Conservation (phyloP, 2,113 vertebrate species). For the Microcebus tavaratra region DNA sequence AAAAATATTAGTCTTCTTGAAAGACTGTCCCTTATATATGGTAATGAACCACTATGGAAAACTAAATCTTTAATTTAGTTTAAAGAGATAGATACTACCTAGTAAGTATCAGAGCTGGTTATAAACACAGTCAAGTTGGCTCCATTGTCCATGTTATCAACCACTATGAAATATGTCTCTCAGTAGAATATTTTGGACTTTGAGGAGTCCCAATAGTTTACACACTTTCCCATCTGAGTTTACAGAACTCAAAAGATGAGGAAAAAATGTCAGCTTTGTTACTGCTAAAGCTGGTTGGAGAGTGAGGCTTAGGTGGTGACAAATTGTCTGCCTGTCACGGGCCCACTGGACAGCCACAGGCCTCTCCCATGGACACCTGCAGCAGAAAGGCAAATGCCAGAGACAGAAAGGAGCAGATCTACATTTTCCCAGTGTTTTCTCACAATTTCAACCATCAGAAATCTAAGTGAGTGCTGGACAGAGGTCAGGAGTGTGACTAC, state of each 20-base stretch:
- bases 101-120: not conserved
- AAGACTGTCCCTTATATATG: not conserved
- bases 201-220: not conserved
- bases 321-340: not conserved
- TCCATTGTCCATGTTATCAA: not conserved
- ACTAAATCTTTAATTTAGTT: not conserved
- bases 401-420: not conserved
- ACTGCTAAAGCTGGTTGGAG: conserved; percentile 8
- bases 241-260: not conserved
- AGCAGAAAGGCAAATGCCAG: not conserved
- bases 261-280: not conserved
- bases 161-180: not conserved
- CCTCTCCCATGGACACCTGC: not conserved
- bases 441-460: not conserved
- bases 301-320: not conserved
- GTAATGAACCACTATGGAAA: not conserved
- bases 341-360: not conserved
- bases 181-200: not conserved
- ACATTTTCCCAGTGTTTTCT: not conserved
- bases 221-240: not conserved
- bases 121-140: not conserved
- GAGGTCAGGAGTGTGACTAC: not conserved
- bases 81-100: not conserved
- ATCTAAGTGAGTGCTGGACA: not conserved
- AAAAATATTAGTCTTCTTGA: not conserved